Evolutionary conservation across 2,888 invertebrate genomes (phyloP), one percentile per base, ranked within the genome.

Genomic region (Pseudeuparius sepicola): DNA sequence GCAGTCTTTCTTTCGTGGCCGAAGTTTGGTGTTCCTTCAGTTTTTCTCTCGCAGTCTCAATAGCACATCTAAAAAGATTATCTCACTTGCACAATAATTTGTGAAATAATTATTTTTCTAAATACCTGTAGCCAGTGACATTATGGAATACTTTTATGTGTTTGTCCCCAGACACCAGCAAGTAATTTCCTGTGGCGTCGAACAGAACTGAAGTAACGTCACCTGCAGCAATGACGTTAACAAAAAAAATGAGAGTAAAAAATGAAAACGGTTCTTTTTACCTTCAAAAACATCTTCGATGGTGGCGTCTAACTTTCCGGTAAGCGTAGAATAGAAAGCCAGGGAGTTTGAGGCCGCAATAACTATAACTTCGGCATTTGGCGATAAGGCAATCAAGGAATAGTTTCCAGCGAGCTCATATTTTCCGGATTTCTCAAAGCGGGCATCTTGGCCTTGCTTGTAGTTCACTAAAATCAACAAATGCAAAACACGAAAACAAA

Each of bases 131-230:
- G 4, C 80, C 82, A n/a, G 77, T 70, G 4, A 82, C 66, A 51
- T 90, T 92, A 57, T 83, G 78, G 51, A 89, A 76, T 32, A 90
- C 71, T 24, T 82, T 68, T 7, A 90, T 74, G 29, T 77, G 78
- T 44, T 74, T 76, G 47, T 86, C 86, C 9, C 85, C 86, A 35
- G 79, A 69, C 1, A 76, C 73, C 44, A 82, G 68, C 25, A 89
- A 53, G 53, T 76, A 81, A 53, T 79, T 78, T 13, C 83, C 81
- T 40, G 73, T 68, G 3, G 81, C 70, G 55, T 88, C 85, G 56
- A 89, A 90, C 41, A 68, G 60, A 49, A 92, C 61, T 40, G 71
- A 66, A 30, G 70, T 71, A 46, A 88, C 74, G 16, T 70, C 57
- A 44, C 75, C 86, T 85, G 66, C 7, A 69, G 69, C 20, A 20